phyloP scores from a whole-genome alignment of 92 coral and sea anemone genomes.

The Pocillopora meandrina region DNA sequence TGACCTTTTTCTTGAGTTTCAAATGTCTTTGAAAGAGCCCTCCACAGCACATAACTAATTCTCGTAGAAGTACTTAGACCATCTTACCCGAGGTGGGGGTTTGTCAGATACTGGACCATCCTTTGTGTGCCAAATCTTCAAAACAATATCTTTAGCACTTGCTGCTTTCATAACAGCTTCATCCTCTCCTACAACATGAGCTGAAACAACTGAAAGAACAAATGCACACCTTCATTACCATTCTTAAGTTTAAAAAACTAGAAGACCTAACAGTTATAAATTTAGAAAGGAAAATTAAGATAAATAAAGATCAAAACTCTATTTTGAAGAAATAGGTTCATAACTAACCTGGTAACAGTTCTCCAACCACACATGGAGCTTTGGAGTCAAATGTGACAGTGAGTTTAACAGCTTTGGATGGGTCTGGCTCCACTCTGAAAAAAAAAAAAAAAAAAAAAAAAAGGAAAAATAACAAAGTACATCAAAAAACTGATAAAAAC shows the following conservation, averaged over 20 bases:
- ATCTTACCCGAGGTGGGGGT: constrained; percentile 91
- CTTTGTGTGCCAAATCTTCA: constrained; percentile 88
- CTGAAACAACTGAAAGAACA: constrained; percentile 70
- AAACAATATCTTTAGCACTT: constrained; percentile 82
- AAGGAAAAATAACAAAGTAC: not conserved
- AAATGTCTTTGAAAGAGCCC: too few species aligned
- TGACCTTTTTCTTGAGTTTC: too few species aligned
- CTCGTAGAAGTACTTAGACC: not conserved
- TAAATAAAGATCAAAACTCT: not conserved
- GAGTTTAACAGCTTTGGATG: constrained; percentile 81
- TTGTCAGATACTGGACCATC: constrained; percentile 77
- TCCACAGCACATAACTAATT: not conserved
- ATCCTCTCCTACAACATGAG: constrained; percentile 91
- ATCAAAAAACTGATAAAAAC: not conserved
- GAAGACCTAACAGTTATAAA: not conserved
- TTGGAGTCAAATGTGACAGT: constrained; percentile 73
- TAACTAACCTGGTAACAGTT: constrained; percentile 78
- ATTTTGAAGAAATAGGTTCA: not conserved
- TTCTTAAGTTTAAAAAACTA: not conserved
- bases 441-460: not conserved
- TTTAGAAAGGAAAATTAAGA: not conserved
- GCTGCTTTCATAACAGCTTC: constrained; percentile 78
- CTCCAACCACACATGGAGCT: constrained; percentile 82
- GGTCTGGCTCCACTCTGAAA: constrained; percentile 92
- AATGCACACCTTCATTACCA: not conserved